These are phyloP conservation scores for Apoda limacodes DNA, from an alignment of 2,888 invertebrate genomes.

Conservation along the genomic window DNA sequence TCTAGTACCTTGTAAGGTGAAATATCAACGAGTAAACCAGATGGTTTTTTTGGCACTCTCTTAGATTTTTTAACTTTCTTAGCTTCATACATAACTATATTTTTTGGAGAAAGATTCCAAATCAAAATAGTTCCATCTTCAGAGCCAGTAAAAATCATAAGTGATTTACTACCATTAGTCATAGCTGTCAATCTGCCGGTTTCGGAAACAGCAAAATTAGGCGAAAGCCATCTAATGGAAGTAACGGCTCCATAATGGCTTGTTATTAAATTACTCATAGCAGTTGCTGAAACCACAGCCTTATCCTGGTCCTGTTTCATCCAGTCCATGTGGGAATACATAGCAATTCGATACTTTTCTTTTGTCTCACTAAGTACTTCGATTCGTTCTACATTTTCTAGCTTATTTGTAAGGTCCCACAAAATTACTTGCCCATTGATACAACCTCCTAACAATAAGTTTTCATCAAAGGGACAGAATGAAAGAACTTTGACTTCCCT, in stretches of 20 bases:
- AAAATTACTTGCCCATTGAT: slow-evolving; percentile 77
- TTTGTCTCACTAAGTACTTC: slow-evolving; percentile 73
- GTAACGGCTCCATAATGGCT: slow-evolving; percentile 76
- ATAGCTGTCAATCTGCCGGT: slow-evolving; percentile 65
- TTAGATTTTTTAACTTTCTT: slow-evolving; percentile 52
- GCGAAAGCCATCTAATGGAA: slow-evolving; percentile 76
- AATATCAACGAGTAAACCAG: slow-evolving; percentile 67
- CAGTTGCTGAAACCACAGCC: slow-evolving; percentile 69
- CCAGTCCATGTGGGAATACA: slow-evolving; percentile 76
- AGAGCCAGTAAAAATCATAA: slow-evolving; percentile 75
- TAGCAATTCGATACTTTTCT: slow-evolving; percentile 70
- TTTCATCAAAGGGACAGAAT: slow-evolving; percentile 77
- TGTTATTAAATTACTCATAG: slow-evolving; percentile 69
- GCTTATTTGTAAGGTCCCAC: slow-evolving; percentile 76
- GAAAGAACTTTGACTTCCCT: slow-evolving; percentile 74
- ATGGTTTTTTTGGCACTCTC: slow-evolving; percentile 64
- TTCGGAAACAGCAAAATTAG: slow-evolving; percentile 66
- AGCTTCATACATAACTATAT: slow-evolving; percentile 34
- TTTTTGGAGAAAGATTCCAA: slow-evolving; percentile 76
- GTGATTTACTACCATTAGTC: slow-evolving; percentile 38
- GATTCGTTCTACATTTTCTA: slow-evolving; percentile 72
- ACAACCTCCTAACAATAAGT: slow-evolving; percentile 78
- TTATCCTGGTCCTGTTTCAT: slow-evolving; percentile 73
- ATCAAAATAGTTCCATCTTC: slow-evolving; percentile 77
- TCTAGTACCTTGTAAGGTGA: slow-evolving; percentile 73